Conservation (phyloP, 2,888 invertebrate genomes). For the Neocrepidodera transversa region DNA sequence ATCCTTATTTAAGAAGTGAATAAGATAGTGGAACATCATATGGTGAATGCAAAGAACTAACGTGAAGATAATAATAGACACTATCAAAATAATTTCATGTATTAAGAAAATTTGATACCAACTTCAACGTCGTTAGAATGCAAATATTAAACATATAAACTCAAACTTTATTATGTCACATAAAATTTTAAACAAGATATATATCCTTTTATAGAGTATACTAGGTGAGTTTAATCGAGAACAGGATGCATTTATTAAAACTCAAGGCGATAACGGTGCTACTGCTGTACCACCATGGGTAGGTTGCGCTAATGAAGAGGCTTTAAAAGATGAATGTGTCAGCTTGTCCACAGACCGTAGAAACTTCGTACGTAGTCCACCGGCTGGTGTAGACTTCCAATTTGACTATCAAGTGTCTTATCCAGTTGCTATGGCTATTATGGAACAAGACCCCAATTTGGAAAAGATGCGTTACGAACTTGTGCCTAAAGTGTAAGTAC, state of each 20-base stretch:
- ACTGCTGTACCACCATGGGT: slow-evolving; percentile 91
- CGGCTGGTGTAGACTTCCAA: slow-evolving; percentile 92
- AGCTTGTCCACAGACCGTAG: slow-evolving; percentile 93
- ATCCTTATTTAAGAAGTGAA: too few species aligned
- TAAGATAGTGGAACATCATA: too few species aligned
- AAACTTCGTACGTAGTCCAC: slow-evolving; percentile 97
- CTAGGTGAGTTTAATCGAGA: slow-evolving; percentile 97
- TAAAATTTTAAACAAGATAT: background rate
- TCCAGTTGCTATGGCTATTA: slow-evolving; percentile 92
- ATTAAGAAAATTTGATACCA: too few species aligned
- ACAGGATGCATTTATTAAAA: slow-evolving; percentile 94
- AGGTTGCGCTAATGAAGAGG: slow-evolving; percentile 92
- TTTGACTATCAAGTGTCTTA: slow-evolving; percentile 94
- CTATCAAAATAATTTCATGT: too few species aligned
- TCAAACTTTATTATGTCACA: too few species aligned
- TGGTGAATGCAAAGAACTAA: too few species aligned
- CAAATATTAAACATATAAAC: too few species aligned
- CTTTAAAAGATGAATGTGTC: slow-evolving; percentile 93
- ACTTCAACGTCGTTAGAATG: too few species aligned
- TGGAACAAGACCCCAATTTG: slow-evolving; percentile 94
- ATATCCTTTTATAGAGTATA: slow-evolving; percentile 74
- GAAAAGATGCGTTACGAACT: slow-evolving; percentile 99
- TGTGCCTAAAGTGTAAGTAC: slow-evolving; percentile 96
- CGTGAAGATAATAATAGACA: too few species aligned
- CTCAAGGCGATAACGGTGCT: slow-evolving; percentile 74